Conservation (phyloP, 2,888 invertebrate species). For the Eristalinus sepulchralis region DNA sequence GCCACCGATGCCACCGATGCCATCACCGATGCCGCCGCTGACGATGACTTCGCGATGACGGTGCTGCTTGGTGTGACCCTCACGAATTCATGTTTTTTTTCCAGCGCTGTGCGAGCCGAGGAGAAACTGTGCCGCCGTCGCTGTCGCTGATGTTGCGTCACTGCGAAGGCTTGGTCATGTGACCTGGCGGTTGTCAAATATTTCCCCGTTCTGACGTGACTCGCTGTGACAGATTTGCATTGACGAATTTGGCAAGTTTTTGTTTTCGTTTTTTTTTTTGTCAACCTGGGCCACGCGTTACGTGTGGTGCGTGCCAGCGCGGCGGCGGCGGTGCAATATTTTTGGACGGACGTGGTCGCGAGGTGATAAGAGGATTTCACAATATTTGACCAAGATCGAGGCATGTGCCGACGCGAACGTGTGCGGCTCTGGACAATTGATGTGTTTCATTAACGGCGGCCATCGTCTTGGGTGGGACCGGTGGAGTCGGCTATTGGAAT, state of each 20-base stretch:
- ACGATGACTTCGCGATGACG: not conserved
- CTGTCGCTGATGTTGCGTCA: conserved; percentile 20
- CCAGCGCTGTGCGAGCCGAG: not conserved
- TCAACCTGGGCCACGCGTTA: not conserved
- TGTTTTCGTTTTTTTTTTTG: not conserved
- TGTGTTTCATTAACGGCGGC: not conserved
- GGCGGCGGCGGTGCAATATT: not conserved
- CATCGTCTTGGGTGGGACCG: not conserved
- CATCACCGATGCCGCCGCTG: conserved; percentile 4
- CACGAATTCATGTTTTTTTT: conserved; percentile 39
- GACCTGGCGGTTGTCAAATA: conserved; percentile 47
- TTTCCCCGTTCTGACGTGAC: conserved; percentile 38
- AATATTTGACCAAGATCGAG: not conserved
- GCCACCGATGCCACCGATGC: conserved; percentile 17
- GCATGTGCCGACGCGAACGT: not conserved
- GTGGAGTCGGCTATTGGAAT: not conserved
- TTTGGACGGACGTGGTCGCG: not conserved
- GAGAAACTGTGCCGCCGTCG: not conserved
- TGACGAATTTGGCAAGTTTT: conserved; percentile 48
- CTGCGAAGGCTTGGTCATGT: conserved; percentile 32
- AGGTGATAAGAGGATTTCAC: conserved; percentile 2
- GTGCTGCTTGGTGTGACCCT: conserved; percentile 36
- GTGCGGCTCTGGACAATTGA: not conserved
- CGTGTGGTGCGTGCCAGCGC: conserved; percentile 19
- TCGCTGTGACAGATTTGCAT: conserved; percentile 31